A percentile compares a stretch with the other conserved stretches of the same genome.
These are phyloP conservation scores for Drosophila tsacasi DNA, from an alignment of 1,140 invertebrate species.

Conservation along the genomic window DNA sequence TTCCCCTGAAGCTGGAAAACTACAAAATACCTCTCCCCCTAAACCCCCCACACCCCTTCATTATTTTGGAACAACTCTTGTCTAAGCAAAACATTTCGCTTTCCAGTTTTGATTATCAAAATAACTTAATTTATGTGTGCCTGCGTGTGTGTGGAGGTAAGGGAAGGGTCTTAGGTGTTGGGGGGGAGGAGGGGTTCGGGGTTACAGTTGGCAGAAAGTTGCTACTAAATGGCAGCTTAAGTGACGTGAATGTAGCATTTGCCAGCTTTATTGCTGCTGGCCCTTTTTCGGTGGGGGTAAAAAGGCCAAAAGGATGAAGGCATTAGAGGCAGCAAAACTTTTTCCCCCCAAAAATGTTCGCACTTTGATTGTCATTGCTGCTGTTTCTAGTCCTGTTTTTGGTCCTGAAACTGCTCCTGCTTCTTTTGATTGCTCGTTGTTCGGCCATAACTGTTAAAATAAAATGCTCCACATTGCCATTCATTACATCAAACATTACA, in stretches of 20 bases:
- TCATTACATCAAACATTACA: slow-evolving; percentile 17
- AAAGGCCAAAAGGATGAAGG: slow-evolving; percentile 42
- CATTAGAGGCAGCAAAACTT: slow-evolving; percentile 53
- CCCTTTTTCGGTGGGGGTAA: slow-evolving; percentile 30
- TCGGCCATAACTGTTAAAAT: slow-evolving; percentile 48
- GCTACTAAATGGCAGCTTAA: slow-evolving; percentile 74
- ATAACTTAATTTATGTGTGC: slow-evolving; percentile 78
- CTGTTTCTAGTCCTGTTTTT: neutral
- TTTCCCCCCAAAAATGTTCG: slow-evolving; percentile 49
- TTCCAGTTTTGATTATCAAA: slow-evolving; percentile 82
- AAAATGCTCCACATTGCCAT: slow-evolving; percentile 52
- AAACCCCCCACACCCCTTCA: neutral
- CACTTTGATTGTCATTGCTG: slow-evolving; percentile 70
- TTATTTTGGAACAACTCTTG: slow-evolving; percentile 7
- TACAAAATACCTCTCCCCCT: slow-evolving; percentile 1
- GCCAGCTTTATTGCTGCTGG: slow-evolving; percentile 55
- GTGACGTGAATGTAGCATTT: slow-evolving; percentile 78
- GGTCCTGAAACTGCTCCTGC: neutral
- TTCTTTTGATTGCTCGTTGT: slow-evolving; percentile 22
- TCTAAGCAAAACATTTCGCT: slow-evolving; percentile 70
- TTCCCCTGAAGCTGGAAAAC: neutral
- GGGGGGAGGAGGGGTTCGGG: neutral
- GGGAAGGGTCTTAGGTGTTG: neutral
- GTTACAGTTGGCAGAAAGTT: slow-evolving; percentile 20
- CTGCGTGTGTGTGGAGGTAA: slow-evolving; percentile 7